phyloP scores from a whole-genome alignment of 2,797 vertebrate species.

The Sebastes jordani region DNA sequence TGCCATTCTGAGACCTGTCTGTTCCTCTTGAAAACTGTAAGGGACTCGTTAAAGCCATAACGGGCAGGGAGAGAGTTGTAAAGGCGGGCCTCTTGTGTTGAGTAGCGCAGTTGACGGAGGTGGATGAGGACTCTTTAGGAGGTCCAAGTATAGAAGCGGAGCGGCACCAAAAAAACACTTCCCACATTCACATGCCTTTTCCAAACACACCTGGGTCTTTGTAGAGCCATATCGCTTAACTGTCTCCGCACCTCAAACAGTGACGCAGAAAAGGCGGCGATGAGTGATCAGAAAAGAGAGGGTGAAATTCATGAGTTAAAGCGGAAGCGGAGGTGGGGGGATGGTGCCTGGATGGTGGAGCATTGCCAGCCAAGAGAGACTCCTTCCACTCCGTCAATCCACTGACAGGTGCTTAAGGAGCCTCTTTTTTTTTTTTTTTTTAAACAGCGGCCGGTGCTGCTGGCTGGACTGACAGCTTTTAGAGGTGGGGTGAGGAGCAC shows the following conservation, averaged over 20 bases:
- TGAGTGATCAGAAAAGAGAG: background rate
- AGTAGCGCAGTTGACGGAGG: constrained; percentile 61
- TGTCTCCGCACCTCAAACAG: background rate
- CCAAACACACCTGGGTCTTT: constrained; percentile 75
- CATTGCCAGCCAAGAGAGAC: constrained; percentile 37
- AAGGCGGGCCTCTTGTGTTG: constrained; percentile 66
- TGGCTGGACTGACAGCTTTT: constrained; percentile 56
- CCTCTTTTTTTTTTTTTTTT: background rate
- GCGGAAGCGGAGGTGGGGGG: background rate
- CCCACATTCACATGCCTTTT: constrained; percentile 37
- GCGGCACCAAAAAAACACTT: constrained; percentile 32
- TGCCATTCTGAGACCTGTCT: constrained; percentile 76
- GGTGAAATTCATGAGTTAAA: constrained; percentile 41
- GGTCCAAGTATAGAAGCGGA: constrained; percentile 64
- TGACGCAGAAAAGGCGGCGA: background rate
- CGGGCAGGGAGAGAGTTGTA: constrained; percentile 57
- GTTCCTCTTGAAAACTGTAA: constrained; percentile 73
- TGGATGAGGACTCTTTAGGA: constrained; percentile 64
- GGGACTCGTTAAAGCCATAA: constrained; percentile 77
- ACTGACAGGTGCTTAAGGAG: constrained; percentile 69
- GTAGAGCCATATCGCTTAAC: constrained; percentile 22
- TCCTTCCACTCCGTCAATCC: constrained; percentile 72
- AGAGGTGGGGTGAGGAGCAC: constrained; percentile 41
- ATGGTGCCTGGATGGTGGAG: constrained; percentile 22
- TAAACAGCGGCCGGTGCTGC: constrained; percentile 43